These are phyloP conservation scores for Antechinus stuartii DNA, from an alignment of 2,113 vertebrate genomes.

Conservation along the genomic window DNA sequence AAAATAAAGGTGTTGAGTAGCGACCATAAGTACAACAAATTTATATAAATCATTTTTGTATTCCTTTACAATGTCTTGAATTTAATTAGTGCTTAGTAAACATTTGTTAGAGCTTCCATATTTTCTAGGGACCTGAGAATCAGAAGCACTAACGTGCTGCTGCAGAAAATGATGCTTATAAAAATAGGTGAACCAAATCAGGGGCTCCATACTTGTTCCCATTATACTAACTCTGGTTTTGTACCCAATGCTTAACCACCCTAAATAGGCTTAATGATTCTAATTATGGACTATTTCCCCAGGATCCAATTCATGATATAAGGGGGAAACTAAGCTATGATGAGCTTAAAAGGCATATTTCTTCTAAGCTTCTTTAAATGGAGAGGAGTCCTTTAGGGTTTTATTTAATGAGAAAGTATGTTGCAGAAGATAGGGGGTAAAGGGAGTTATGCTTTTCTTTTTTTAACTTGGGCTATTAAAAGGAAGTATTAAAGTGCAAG, in stretches of 20 bases:
- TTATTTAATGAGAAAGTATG: neutral
- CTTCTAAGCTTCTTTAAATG: neutral
- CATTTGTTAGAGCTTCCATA: neutral
- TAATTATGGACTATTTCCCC: no score
- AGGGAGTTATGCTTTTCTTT: neutral
- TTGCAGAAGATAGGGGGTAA: neutral
- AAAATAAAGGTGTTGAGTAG: neutral
- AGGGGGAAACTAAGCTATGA: neutral
- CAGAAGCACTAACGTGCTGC: no score
- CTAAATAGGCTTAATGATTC: no score
- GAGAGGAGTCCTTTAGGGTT: neutral
- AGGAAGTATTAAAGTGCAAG: neutral
- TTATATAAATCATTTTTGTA: neutral
- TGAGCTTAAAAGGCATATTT: neutral
- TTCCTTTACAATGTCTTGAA: neutral
- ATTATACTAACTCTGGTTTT: no score
- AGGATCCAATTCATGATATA: neutral
- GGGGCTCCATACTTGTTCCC: no score
- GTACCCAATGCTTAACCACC: no score
- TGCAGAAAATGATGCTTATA: no score
- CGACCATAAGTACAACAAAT: neutral
- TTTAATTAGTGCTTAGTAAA: neutral
- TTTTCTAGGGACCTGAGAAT: no score
- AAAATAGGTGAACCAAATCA: no score
- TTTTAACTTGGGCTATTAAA: neutral